Evolutionary conservation across 2,888 invertebrate species (phyloP).

Genomic region (Cephonodes hylas): DNA sequence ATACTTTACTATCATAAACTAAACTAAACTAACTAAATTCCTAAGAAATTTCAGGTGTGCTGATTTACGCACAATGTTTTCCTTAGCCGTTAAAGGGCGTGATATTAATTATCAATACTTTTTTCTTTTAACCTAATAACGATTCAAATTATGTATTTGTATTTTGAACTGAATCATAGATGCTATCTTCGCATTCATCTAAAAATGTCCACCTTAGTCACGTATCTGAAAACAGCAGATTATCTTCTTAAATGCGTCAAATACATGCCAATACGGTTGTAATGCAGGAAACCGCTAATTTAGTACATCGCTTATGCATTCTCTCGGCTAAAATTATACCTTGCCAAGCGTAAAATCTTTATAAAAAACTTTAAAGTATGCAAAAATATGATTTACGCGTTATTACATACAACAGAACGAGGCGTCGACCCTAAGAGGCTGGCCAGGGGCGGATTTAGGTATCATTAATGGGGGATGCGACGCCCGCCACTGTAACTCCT

Average conservation of each 20-base stretch:
- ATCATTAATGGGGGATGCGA: background rate
- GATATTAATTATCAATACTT: too few species aligned
- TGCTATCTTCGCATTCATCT: too few species aligned
- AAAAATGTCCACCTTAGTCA: too few species aligned
- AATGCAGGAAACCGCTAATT: constrained; percentile 6
- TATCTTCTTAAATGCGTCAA: background rate
- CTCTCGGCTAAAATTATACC: background rate
- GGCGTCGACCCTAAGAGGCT: constrained; percentile 8
- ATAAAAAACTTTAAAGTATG: constrained; percentile 14
- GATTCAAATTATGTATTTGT: too few species aligned
- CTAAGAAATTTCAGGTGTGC: too few species aligned
- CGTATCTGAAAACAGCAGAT: background rate
- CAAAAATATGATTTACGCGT: constrained; percentile 16
- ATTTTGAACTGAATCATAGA: too few species aligned
- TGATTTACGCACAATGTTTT: too few species aligned
- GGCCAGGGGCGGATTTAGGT: background rate
- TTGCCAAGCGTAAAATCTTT: constrained; percentile 9
- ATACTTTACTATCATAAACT: too few species aligned
- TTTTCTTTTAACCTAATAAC: too few species aligned
- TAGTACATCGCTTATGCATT: constrained; percentile 10
- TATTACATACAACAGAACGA: constrained; percentile 13
- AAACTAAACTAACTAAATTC: too few species aligned
- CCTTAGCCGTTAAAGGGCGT: too few species aligned
- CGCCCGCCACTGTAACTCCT: too few species aligned
- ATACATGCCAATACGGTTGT: background rate